Base-by-base conservation (phyloP, 2,797 vertebrate species). In the Anabacerthia variegaticeps region DNA sequence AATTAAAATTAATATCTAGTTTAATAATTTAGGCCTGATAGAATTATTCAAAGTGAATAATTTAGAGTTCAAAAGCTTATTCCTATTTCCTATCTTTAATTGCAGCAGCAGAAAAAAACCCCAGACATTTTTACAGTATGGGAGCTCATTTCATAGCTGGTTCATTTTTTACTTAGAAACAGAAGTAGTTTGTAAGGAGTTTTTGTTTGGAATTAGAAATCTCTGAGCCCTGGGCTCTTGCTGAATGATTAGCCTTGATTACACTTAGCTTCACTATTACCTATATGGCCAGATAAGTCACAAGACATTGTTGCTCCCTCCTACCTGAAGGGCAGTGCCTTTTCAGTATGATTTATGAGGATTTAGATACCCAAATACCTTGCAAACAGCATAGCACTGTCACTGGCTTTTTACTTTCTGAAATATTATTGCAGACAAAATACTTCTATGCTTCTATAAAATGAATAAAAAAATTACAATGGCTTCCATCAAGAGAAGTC, bases 21-120 rank as follows among this genome's bases (percentile, higher is more conserved):
- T 69, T 88, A 94, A 74, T 87, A 74, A 19, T 34, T 88, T 88
- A 76, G 37, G n/a, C 65, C 78, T 84, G 51, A 61, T 94, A 92
- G 34, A 90, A 63, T 85, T 55, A 72, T 66, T 78, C 30, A 51
- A 51, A 43, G 18, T 39, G 43, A 82, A 41, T 56, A 92, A 76
- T 85, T 85, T 48, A 73, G 74, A 71, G 26, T 80, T n/a, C 23
- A 78, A 82, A 93, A 81, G 30, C 17, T 66, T 85, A 81, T 14
- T 77, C 23, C 26, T 23, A 56, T 79, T 95, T 93, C 69, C 82
- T 81, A 34, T 67, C 28, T 82, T 84, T 81, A 84, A 39, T 83
- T 72, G 52, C 44, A 84, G 32, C 30, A 88, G 30, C 22, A 81
- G 26, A 18, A 13, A 39, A 73, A 86, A 39, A 89, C 86, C 80